Conservation (phyloP, 2,113 vertebrate species). For the Mirounga angustirostris region DNA sequence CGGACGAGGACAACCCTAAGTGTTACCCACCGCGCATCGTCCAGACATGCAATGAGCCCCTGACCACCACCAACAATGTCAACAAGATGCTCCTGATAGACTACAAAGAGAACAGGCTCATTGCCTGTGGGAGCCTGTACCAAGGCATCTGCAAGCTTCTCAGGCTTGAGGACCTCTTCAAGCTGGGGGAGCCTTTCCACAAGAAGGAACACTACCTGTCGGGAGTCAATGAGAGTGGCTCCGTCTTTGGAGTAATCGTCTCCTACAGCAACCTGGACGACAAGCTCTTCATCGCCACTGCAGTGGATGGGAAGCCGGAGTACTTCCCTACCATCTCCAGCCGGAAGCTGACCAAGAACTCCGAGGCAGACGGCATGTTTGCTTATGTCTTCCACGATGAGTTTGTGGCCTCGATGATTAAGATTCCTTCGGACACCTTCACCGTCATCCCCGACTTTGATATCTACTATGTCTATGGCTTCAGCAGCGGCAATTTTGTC, state of each 20-base stretch:
- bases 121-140: constrained; percentile 98
- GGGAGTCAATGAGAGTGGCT: constrained; percentile 97
- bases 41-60: constrained; percentile 96
- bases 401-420: constrained; percentile 99
- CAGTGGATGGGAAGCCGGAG: constrained; percentile 97
- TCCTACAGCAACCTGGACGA: constrained; percentile 96
- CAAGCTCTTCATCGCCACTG: constrained; percentile 97
- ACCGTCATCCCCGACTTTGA: constrained; percentile 98
- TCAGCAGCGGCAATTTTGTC: constrained; percentile 98
- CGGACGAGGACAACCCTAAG: constrained; percentile 98
- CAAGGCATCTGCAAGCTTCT: constrained; percentile 99
- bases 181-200: constrained; percentile 97
- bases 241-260: constrained; percentile 98
- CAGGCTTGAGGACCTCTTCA: constrained; percentile 98
- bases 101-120: constrained; percentile 96
- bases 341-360: constrained; percentile 96
- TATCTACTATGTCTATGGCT: constrained; percentile 99
- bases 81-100: constrained; percentile 99
- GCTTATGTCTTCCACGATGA: constrained; percentile 99
- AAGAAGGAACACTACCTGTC: constrained; percentile 99
- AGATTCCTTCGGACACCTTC: constrained; percentile 98
- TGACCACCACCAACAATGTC: constrained; percentile 96
- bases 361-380: constrained; percentile 98
- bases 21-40: constrained; percentile 98
- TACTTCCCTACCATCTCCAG: constrained; percentile 99